Evolutionary conservation across 2,888 invertebrate genomes (phyloP), one percentile per base, ranked within the genome.

Genomic region (Portevinia maculata): DNA sequence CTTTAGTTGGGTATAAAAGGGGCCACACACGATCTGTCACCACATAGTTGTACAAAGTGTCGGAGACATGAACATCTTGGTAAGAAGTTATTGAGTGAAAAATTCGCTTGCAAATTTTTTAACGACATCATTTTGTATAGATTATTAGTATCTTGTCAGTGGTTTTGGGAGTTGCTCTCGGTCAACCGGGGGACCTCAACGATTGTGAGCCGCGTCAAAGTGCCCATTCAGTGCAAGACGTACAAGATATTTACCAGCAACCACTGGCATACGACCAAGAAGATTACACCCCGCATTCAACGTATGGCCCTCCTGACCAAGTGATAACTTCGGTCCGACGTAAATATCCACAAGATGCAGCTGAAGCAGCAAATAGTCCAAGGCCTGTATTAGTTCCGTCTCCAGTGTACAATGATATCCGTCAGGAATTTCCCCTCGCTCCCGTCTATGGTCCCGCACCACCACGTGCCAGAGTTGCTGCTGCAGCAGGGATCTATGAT

Each of bases 401-500:
- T 3, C 75, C 75, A 0, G 8, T 41, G 7, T 79, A 64, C 37
- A 57, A 7, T 44, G 67, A 64, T 32, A 62, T 64, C 30, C 75
- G 75, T 7, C 62, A 55, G 48, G 48, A 64, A 13, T 74, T 74
- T 30, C 74, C 74, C 0, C 17, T 48, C 1, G 76, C 76, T 37
- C 70, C 81, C 1, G 48, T 76, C 0, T 81, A 81, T 34, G 81
- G 81, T 4, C 76, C 81, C 5, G 57, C 81, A 11, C 81, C 81
- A 13, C 60, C 81, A 41, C 52, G 81, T 15, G 46, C 81, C 1
- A 50, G 69, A 59, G 81, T 59, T 1, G 81, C 81, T 1, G 76
- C 81, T 21, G 76, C 81, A 17, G 81, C 81, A 39, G 81, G 81
- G 4, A 71, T 81, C 13, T 81, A 71, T n/a, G 81, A 81, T 24